Evolutionary conservation across 1,140 invertebrate genomes (phyloP).

Genomic region (Atta cephalotes): DNA sequence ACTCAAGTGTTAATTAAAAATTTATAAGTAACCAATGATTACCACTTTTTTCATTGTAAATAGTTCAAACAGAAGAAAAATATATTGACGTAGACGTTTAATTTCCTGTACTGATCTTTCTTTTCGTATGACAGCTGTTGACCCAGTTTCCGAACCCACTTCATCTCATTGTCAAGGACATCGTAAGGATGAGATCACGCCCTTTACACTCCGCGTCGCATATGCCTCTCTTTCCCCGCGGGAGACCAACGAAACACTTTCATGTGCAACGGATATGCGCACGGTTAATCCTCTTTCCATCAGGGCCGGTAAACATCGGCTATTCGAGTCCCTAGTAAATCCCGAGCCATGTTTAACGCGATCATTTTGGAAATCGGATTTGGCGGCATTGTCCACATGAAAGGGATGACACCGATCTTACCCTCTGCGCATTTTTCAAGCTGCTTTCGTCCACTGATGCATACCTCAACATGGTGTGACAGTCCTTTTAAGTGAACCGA

Average conservation of each 20-base stretch:
- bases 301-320: slow-evolving; percentile 77
- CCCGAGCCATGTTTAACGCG: slow-evolving; percentile 79
- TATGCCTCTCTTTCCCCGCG: slow-evolving; percentile 59
- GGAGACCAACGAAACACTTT: slow-evolving; percentile 54
- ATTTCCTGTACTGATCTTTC: slow-evolving; percentile 26
- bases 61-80: background rate
- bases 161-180: slow-evolving; percentile 54
- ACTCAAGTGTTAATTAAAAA: background rate
- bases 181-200: slow-evolving; percentile 66
- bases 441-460: slow-evolving; percentile 78
- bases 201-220: slow-evolving; percentile 56
- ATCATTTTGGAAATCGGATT: slow-evolving; percentile 83
- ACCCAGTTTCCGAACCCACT: slow-evolving; percentile 33
- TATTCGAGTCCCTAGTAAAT: slow-evolving; percentile 73
- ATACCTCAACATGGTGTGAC: slow-evolving; percentile 75
- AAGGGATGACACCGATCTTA: slow-evolving; percentile 79
- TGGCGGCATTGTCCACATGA: slow-evolving; percentile 75
- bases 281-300: slow-evolving; percentile 76
- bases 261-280: slow-evolving; percentile 63
- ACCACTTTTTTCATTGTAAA: background rate
- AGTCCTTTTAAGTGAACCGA: slow-evolving; percentile 38
- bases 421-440: slow-evolving; percentile 56
- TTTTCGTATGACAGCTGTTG: slow-evolving; percentile 22
- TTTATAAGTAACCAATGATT: background rate
- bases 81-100: background rate